Evolutionary conservation across 2,113 vertebrate genomes (phyloP).

Genomic region (Danionella cerebrum): DNA sequence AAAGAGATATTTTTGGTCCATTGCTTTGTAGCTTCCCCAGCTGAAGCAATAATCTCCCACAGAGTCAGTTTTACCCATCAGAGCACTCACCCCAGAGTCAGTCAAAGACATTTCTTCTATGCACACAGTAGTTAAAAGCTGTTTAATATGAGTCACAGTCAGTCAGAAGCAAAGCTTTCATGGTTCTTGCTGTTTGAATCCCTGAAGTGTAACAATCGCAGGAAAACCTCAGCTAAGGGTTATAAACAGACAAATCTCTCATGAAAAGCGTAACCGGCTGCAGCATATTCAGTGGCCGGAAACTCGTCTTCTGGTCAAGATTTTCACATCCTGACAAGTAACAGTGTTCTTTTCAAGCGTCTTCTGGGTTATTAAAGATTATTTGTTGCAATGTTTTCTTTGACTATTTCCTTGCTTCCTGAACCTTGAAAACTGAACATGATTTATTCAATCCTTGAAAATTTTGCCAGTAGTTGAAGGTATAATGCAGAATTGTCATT

Average conservation of each 20-base stretch:
- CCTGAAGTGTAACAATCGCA: slow-evolving; percentile 8
- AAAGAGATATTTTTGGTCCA: background rate
- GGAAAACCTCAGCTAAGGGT: background rate
- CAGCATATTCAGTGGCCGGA: background rate
- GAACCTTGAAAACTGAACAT: too few species aligned
- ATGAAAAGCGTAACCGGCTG: background rate
- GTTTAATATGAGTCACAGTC: background rate
- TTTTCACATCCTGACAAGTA: background rate
- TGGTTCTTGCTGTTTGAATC: background rate
- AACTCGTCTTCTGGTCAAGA: background rate
- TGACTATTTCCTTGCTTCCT: too few species aligned
- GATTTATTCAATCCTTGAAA: too few species aligned
- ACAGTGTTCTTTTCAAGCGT: background rate
- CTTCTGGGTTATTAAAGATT: too few species aligned
- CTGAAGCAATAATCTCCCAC: background rate
- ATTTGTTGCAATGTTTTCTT: too few species aligned
- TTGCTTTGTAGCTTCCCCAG: background rate
- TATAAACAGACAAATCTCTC: background rate
- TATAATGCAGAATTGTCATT: too few species aligned
- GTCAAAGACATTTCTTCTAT: background rate
- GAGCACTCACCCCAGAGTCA: background rate
- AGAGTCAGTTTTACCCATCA: background rate
- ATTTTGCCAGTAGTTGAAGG: too few species aligned
- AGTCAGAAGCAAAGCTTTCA: background rate
- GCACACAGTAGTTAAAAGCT: background rate